Base-by-base conservation (phyloP, 2,113 vertebrate genomes). In the Pyxicephalus adspersus region DNA sequence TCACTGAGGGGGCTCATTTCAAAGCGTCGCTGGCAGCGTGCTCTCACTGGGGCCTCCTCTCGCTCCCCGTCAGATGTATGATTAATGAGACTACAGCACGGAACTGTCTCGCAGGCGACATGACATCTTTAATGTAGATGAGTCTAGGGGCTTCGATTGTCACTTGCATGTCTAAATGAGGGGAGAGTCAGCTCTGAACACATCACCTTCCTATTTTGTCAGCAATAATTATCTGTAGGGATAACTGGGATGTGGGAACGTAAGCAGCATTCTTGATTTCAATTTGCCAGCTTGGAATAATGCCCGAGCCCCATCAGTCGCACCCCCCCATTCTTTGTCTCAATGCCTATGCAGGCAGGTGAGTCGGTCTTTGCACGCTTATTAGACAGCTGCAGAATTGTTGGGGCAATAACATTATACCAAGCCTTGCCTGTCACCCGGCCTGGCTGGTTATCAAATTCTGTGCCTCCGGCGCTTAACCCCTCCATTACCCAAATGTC, bases 81-180 rank as follows among this genome's bases (percentile, higher is more conserved):
- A 78, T 78, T 78, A 78, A 78, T 78, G 76, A 78, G 76, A 34
- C 38, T 18, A 66, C 34, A 64, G 63, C 76, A 34, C 20, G n/a
- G 51, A 66, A 20, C 20, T 17, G 63, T 77, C 76, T 77, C 63
- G 4, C 17, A 64, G 76, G 64, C 57, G 51, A 67, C 4, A 52
- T 55, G 64, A 54, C 63, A 66, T 66, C 45, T 66, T 55, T 77
- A 26, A 66, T 66, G 76, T 28, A 77, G 76, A 78, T 34, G 64
- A 55, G 50, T 78, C 64, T 66, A 16, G 51, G 54, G 71, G 76
- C 18, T 51, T 51, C 22, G 61, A 34, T 78, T 78, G 76, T 78
- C 76, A 78, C 64, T 66, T 25, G 26, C 51, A 34, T 57, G 64
- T 78, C 76, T 66, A 23, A 66, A 65, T 52, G 76, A 54, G 63